Conservation (phyloP, 2,888 invertebrate genomes). For the Nymphalis c-album region DNA sequence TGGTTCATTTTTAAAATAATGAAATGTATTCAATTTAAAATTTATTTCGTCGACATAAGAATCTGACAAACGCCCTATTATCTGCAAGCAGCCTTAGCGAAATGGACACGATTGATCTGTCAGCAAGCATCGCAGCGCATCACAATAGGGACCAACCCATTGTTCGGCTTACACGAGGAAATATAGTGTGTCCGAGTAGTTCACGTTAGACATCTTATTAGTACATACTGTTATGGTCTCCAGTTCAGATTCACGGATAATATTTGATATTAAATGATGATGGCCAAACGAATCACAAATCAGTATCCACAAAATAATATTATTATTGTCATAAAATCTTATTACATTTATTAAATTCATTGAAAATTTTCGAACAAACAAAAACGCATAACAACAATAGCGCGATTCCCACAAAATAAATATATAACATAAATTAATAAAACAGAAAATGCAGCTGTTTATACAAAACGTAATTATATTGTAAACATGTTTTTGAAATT, state of each 20-base stretch:
- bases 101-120: constrained; percentile 29
- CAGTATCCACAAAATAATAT: too few species aligned
- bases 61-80: neutral
- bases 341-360: too few species aligned
- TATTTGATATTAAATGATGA: too few species aligned
- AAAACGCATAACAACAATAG: too few species aligned
- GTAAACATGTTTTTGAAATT: neutral
- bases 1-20: too few species aligned
- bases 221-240: neutral
- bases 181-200: constrained; percentile 26
- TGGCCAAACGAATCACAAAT: too few species aligned
- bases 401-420: too few species aligned
- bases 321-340: too few species aligned
- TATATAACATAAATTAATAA: too few species aligned
- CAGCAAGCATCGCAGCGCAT: constrained; percentile 20
- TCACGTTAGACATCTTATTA: constrained; percentile 7
- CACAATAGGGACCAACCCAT: constrained; percentile 30
- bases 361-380: too few species aligned
- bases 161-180: constrained; percentile 22
- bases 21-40: neutral
- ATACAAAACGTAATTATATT: neutral
- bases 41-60: neutral
- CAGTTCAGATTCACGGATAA: neutral
- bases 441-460: neutral
- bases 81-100: constrained; percentile 11